Base-by-base conservation (phyloP, 2,888 invertebrate genomes). In the Mythimna impura region DNA sequence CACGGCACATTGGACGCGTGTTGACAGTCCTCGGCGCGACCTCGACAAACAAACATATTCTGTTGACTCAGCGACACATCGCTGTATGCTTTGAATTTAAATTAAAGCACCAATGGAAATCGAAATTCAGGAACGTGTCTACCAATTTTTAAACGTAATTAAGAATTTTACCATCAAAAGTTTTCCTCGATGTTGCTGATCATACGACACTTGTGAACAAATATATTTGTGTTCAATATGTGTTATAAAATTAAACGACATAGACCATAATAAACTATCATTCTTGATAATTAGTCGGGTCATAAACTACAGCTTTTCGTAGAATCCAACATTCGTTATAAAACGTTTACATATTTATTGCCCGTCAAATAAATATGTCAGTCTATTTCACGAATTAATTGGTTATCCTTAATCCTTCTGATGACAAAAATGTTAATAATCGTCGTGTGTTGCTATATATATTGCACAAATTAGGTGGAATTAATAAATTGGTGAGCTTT, bases 381-480 rank as follows among this genome's bases (percentile, higher is more conserved):
- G 70, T 79, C 82, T 86, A 87, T 91, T 89, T 87, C 79, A 83
- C 78, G 82, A 91, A 88, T 92, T 91, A 90, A 91, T 91, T 86
- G 89, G 82, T 90, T 87, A 87, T 89, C 86, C 87, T 89, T 92
- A 93, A 94, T 93, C 89, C 91, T 90, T 92, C 87, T 89, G 94
- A 91, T 93, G 94, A 94, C 93, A 92, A 92, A 94, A 93, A 92
- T 90, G 91, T 93, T 93, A 93, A 94, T 95, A 93, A 92, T 91
- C 90, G 71, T 43, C 54, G 62, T 50, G 84, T 86, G 89, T 89
- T 90, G 89, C 90, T 90, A 92, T 92, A 93, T 93, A 93, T 93
- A 92, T 89, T 92, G 91, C 90, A 91, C 91, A 92, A 93, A 94
- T 94, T 94, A 94, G 92, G 82, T 88, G 89, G 90, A 92, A 91